Base-by-base conservation (phyloP, 1,140 invertebrate species). In the Episyrphus balteatus region DNA sequence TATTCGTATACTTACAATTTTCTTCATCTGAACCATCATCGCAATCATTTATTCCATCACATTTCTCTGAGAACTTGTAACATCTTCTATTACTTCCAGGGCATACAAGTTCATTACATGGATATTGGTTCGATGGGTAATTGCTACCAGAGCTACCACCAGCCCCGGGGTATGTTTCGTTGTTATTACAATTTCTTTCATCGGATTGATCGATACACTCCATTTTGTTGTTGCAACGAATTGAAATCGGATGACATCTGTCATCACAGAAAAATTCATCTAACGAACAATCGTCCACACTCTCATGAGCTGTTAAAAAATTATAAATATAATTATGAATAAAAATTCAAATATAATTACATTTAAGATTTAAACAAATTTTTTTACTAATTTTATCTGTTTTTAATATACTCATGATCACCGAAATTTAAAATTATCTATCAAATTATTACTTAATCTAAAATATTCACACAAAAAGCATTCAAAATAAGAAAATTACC, bases 21-120 rank as follows among this genome's bases (percentile, higher is more conserved):
- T 62, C 54, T 59, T 78, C 75, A 47, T 81, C 79, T 42, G 69
- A 74, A 9, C 69, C 69, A 59, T 80, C 78, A 19, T 58, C 54
- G 52, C 79, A 81, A 51, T 81, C 75, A n/a, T 60, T 56, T 12
- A 61, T 56, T 13, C 70, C 69, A 61, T 81, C 66, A 53, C 78
- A 80, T 31, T 61, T 61, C 36, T 54, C 39, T 13, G 38, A 14
- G 26, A 42, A 17, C 26, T 7, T 13, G 26, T 33, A 46, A 18
- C 49, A 50, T 8, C 8, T 26, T 38, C 26, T 17, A 11, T 19
- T 17, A 10, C 39, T 30, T 21, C 21, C 18, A 12, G 38, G 44
- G 32, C 49, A 50, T 46, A 40, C 47, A 36, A 14, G 13, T 13
- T 48, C 39, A 11, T 39, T 39, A 37, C 47, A 48, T 6, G 19